Evolutionary conservation across 2,888 invertebrate species (phyloP).

Genomic region (Drosophila rubida): DNA sequence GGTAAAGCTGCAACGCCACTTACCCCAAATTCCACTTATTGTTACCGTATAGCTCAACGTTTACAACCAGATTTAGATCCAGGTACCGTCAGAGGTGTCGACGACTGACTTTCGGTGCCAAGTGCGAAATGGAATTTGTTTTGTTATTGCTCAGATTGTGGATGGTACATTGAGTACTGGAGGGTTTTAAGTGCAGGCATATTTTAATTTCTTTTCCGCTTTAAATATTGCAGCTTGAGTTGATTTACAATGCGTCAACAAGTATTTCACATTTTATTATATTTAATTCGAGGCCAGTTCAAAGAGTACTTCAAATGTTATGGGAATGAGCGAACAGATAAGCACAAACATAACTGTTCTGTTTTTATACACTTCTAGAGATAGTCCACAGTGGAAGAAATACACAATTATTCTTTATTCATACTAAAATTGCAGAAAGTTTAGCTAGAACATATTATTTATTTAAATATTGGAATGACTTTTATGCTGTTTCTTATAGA

Average conservation of each 20-base stretch:
- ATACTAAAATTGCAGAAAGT: neutral
- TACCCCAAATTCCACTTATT: neutral
- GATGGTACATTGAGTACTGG: neutral
- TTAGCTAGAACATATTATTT: neutral
- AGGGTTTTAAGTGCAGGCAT: conserved; percentile 12
- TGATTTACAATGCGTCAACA: conserved; percentile 36
- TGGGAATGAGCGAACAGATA: neutral
- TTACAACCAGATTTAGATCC: neutral
- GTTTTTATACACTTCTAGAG: no score
- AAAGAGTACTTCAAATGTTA: neutral
- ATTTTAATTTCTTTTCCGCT: conserved; percentile 25
- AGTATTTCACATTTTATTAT: neutral
- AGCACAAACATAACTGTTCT: neutral
- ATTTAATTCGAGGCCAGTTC: conserved; percentile 7
- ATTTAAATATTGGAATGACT: neutral
- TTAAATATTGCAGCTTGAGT: conserved; percentile 28
- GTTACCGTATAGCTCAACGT: neutral
- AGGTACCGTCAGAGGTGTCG: neutral
- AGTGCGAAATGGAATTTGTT: conserved; percentile 1
- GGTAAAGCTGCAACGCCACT: neutral
- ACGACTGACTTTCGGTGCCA: conserved; percentile 3
- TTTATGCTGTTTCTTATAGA: neutral
- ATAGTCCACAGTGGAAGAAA: no score
- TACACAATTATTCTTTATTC: neutral
- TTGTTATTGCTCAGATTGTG: neutral